These are phyloP conservation scores for Plectropomus leopardus DNA, from an alignment of 2,113 vertebrate species.

Conservation along the genomic window DNA sequence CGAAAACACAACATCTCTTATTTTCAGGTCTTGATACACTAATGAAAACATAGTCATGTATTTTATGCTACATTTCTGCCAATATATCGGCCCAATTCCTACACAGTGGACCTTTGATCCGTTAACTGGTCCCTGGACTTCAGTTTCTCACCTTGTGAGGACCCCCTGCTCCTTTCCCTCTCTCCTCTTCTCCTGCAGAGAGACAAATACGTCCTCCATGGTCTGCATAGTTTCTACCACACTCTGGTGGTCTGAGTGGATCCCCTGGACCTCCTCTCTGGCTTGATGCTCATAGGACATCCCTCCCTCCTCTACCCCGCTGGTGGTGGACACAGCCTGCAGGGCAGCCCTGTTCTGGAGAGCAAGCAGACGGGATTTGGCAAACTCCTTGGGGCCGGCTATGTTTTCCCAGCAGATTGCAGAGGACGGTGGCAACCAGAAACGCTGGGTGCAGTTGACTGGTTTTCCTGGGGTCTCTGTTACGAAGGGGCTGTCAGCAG, in stretches of 20 bases:
- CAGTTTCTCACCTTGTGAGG: slow-evolving; percentile 75
- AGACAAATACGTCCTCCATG: slow-evolving; percentile 83
- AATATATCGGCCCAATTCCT: no score
- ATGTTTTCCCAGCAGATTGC: slow-evolving; percentile 83
- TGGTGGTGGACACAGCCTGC: slow-evolving; percentile 78
- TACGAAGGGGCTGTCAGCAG: slow-evolving; percentile 83
- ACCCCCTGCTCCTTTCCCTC: slow-evolving; percentile 70
- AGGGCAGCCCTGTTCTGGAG: slow-evolving; percentile 86
- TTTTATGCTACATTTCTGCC: no score
- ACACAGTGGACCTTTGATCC: background rate
- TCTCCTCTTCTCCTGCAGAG: slow-evolving; percentile 82
- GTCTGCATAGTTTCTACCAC: slow-evolving; percentile 75
- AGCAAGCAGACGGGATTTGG: slow-evolving; percentile 79
- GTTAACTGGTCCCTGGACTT: background rate
- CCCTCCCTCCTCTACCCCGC: slow-evolving; percentile 81
- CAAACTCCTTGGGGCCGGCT: slow-evolving; percentile 82
- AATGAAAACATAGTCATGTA: no score
- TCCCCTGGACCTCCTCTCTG: slow-evolving; percentile 78
- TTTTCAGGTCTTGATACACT: no score
- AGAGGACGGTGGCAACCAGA: slow-evolving; percentile 82
- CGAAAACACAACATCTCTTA: no score
- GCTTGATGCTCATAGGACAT: slow-evolving; percentile 78
- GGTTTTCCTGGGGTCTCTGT: slow-evolving; percentile 66
- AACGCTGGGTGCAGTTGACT: slow-evolving; percentile 85
- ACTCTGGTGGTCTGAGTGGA: slow-evolving; percentile 78